Base-by-base conservation (phyloP, 1,140 invertebrate species). In the Scaptomyza montana region DNA sequence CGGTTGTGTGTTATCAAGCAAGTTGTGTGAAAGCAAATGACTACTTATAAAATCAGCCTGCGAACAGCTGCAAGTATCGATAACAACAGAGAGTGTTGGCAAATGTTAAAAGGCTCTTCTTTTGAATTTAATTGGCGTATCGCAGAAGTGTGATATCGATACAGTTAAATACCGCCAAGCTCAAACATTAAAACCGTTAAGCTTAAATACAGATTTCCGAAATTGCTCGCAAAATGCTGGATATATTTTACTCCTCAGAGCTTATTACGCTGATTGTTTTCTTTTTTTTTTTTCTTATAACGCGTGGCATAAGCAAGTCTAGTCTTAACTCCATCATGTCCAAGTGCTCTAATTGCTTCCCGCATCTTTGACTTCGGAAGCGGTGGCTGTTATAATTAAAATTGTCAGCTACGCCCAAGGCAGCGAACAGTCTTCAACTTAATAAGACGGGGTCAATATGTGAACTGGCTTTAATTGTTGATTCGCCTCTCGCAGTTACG, bases 281-380 rank as follows among this genome's bases (percentile, higher is more conserved):
- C 21, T 25, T 25, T n/a, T n/a, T n/a, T n/a, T n/a, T n/a, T n/a
- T n/a, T n/a, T n/a, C n/a, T n/a, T 25, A 25, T 25, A 73, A 59
- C 74, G 76, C 72, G 76, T 84, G 75, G 47, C 66, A 30, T 39
- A 70, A 36, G 57, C n/a, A 33, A 62, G 13, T 28, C 46, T n/a
- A 53, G 56, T 33, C 36, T 74, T 69, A 74, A 70, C 72, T 78
- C 80, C 63, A 64, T 74, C 62, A 51, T 25, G 5, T 5, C 55
- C 53, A 86, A 80, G 74, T 80, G 82, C 64, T 61, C 67, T 86
- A 87, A 87, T 82, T 87, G 78, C 68, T 86, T 86, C 82, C 82
- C 82, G 82, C 82, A 82, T 86, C 78, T 87, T 75, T 76, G 75
- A 86, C 78, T 87, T 86, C 82, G 82, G 82, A 86, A 87, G 78